Evolutionary conservation across 2,797 vertebrate genomes (phyloP), one percentile per base, ranked within the genome.

Genomic region (Rhinella marina): DNA sequence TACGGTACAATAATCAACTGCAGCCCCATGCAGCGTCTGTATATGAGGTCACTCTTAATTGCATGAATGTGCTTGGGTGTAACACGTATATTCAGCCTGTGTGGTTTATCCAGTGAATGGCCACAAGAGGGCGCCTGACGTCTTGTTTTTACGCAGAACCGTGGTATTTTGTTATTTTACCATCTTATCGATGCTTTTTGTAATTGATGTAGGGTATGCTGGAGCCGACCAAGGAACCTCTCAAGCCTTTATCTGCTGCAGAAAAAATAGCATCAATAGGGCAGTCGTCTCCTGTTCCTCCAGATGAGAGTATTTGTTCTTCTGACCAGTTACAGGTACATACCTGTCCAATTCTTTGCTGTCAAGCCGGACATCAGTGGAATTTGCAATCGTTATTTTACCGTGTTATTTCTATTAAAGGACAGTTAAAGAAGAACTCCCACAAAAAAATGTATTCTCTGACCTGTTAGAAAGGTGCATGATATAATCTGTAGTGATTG

Each of bases 141-240:
- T 29, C 17, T 29, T 32, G 54, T 59, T 19, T 62, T 29, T 76
- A 17, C 48, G 29, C 9, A 61, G 19, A 23, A 10, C 27, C 9
- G 0, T 25, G 9, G 10, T 11, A 21, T 21, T 80, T 32, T 19
- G 17, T 32, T 57, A 8, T 19, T 12, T 76, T 52, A 2, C 21
- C 9, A 6, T 13, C 27, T 70, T 1, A 4, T 68, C 12, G 11
- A 11, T 25, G 11, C 27, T 25, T 21, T 59, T 59, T 57, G 48
- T 78, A 41, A 54, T 19, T 81, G 89, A 90, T 90, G 91, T 91
- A 98, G 98, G 97, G 97, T 93, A 96, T 97, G 96, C 95, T 97
- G 91, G 97, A 98, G 90, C 96, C 97, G 91, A 98, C 96, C 92
- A 99, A 98, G 97, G 97, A 98, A 92, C 95, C 96, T 90, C 89